A percentile compares a stretch with the other conserved stretches of the same genome.
Evolutionary conservation across 2,888 invertebrate species (phyloP).

Genomic region (Zaprionus obscuricornis): DNA sequence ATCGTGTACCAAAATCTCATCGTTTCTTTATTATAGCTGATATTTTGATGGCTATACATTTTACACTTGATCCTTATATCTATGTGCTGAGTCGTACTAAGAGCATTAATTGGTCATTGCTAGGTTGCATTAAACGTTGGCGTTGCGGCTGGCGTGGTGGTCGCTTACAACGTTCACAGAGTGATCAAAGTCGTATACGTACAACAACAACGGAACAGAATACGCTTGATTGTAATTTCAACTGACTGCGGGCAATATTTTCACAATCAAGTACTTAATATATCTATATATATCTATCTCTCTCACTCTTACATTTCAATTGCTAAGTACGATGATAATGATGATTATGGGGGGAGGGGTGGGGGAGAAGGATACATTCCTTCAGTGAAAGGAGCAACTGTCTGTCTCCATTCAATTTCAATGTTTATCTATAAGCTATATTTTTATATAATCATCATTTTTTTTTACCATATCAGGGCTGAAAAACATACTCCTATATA

Average conservation of each 20-base stretch:
- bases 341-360: too few relatives aligned
- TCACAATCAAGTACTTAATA: constrained; percentile 39
- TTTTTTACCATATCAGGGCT: constrained; percentile 33
- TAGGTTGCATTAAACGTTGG: constrained; percentile 81
- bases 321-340: too few relatives aligned
- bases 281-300: too few relatives aligned
- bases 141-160: constrained; percentile 71
- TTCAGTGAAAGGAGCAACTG: constrained; percentile 15
- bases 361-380: constrained; percentile 40
- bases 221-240: constrained; percentile 80
- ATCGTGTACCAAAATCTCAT: constrained; percentile 74
- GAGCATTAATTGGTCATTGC: constrained; percentile 76
- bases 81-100: constrained; percentile 89
- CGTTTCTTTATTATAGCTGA: constrained; percentile 86
- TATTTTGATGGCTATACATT: constrained; percentile 90
- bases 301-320: too few relatives aligned
- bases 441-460: neutral
- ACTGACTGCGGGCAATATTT: constrained; percentile 45
- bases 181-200: constrained; percentile 82
- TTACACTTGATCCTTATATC: constrained; percentile 92
- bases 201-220: constrained; percentile 80
- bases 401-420: constrained; percentile 23
- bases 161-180: constrained; percentile 77
- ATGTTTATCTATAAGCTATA: constrained; percentile 31
- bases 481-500: too few relatives aligned